A percentile compares a stretch with the other conserved stretches of the same genome.
Conservation (phyloP, 2,888 invertebrate genomes). For the Phyllotreta cruciferae region DNA sequence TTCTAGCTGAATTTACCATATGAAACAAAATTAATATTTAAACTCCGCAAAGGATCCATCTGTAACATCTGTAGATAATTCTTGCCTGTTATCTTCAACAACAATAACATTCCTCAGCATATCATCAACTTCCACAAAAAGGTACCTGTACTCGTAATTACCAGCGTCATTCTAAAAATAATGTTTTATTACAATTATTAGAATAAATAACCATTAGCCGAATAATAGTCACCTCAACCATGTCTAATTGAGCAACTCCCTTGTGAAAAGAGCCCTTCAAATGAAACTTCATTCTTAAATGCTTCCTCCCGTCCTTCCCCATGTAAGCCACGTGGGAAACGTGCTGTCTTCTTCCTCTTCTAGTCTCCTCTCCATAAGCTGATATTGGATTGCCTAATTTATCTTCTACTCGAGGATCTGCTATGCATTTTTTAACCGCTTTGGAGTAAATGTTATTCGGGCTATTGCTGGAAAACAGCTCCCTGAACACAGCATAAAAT, state of each 20-base stretch:
- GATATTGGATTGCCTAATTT: slow-evolving; percentile 89
- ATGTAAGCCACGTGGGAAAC: slow-evolving; percentile 80
- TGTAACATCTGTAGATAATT: slow-evolving; percentile 48
- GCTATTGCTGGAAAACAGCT: slow-evolving; percentile 86
- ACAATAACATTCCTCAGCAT: slow-evolving; percentile 77
- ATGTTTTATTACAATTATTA: too few species aligned
- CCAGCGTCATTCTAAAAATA: slow-evolving; percentile 75
- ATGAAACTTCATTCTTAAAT: slow-evolving; percentile 90
- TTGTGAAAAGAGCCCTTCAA: slow-evolving; percentile 82
- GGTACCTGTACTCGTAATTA: slow-evolving; percentile 80
- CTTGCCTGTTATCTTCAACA: slow-evolving; percentile 80
- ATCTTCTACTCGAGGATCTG: slow-evolving; percentile 79
- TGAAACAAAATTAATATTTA: slow-evolving; percentile 26
- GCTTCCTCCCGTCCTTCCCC: slow-evolving; percentile 73
- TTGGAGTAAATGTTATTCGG: slow-evolving; percentile 84
- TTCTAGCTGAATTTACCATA: not conserved
- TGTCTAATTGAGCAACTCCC: slow-evolving; percentile 86
- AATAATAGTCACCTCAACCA: slow-evolving; percentile 71
- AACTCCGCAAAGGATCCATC: slow-evolving; percentile 34
- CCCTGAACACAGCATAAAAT: slow-evolving; percentile 83
- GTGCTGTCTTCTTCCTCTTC: slow-evolving; percentile 75
- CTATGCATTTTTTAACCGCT: slow-evolving; percentile 77
- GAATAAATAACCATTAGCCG: not conserved
- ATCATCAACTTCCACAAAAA: slow-evolving; percentile 84
- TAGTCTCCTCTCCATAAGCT: slow-evolving; percentile 86